Conservation (phyloP, 2,113 vertebrate genomes). For the Muntiacus muntjak region DNA sequence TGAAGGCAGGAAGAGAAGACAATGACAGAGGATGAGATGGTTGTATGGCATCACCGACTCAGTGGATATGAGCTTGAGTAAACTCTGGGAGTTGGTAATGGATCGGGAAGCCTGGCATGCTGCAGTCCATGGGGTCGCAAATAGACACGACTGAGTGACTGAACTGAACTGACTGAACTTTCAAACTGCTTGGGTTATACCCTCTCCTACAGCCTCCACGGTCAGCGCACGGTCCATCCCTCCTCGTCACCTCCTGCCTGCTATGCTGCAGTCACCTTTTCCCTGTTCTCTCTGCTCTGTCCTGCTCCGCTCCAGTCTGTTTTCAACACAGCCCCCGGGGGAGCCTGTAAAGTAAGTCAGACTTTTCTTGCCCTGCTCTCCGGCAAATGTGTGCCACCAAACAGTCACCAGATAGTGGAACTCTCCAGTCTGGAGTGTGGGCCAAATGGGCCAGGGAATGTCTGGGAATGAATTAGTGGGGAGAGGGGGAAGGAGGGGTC, state of each 20-base stretch:
- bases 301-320: not conserved
- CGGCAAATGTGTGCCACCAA: not conserved
- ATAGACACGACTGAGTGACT: not conserved
- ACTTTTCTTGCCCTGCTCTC: not conserved
- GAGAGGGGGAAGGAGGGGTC: no score
- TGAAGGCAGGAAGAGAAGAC: not conserved
- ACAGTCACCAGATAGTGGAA: not conserved
- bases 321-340: not conserved
- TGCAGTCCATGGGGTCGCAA: not conserved
- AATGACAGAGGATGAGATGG: not conserved
- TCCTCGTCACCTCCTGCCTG: not conserved
- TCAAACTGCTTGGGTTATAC: not conserved
- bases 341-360: not conserved
- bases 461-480: not conserved
- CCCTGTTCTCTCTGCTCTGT: not conserved
- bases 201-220: not conserved
- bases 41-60: not conserved
- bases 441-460: not conserved
- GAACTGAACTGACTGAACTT: not conserved
- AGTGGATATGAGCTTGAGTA: not conserved
- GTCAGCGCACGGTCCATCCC: slow-evolving; percentile 26
- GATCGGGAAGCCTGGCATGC: not conserved
- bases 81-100: not conserved
- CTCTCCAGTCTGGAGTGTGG: not conserved
- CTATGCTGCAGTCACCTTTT: not conserved